Conservation (phyloP, 2,888 invertebrate species). For the Ypsolopha sequella region DNA sequence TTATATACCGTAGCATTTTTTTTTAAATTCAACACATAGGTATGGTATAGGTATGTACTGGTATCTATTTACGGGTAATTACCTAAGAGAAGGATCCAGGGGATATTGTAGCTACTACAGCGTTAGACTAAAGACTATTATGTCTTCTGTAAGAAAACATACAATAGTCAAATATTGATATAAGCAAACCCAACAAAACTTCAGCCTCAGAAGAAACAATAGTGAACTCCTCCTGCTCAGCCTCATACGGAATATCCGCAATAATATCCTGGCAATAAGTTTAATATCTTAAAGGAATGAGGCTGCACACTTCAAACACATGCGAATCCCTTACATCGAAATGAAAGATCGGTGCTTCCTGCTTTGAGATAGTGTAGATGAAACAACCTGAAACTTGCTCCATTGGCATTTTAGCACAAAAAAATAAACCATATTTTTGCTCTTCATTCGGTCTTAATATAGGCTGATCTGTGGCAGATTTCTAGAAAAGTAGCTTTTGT, state of each 20-base stretch:
- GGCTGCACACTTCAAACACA: constrained; percentile 26
- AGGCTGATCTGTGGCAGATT: not conserved
- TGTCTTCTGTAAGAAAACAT: too few relatives aligned
- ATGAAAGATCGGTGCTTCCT: constrained; percentile 18
- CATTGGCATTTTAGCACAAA: constrained; percentile 10
- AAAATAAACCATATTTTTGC: not conserved
- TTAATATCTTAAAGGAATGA: constrained; percentile 38
- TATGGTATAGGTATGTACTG: too few relatives aligned
- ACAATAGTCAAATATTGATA: not conserved
- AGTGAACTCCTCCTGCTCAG: constrained; percentile 16
- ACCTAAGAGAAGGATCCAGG: too few relatives aligned
- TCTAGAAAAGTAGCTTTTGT: too few relatives aligned
- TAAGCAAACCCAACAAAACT: constrained; percentile 1
- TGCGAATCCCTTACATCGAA: constrained; percentile 25
- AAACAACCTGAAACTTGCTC: constrained; percentile 15
- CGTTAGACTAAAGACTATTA: too few relatives aligned
- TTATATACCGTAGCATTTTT: too few relatives aligned
- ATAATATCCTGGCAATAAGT: constrained; percentile 49
- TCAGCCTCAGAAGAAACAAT: constrained; percentile 1
- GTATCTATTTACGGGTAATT: too few relatives aligned
- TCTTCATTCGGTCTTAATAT: not conserved
- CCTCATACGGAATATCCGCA: constrained; percentile 40
- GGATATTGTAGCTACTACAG: too few relatives aligned
- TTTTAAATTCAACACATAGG: too few relatives aligned
- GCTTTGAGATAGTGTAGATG: constrained; percentile 20